Conservation (phyloP, 2,797 vertebrate species). For the Tenualosa ilisha region DNA sequence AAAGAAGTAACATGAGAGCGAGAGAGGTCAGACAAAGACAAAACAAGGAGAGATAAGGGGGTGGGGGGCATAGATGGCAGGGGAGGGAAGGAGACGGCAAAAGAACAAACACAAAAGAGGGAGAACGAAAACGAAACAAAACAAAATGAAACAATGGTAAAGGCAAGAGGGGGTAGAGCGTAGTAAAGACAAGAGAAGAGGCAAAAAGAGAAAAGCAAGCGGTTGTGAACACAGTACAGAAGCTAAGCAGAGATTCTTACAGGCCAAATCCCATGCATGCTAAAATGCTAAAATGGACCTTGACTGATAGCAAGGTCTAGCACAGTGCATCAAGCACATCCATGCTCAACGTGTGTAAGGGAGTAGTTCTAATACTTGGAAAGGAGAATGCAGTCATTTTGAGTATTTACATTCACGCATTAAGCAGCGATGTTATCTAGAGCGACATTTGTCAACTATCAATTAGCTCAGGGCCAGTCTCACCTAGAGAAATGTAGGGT, state of each 20-base stretch:
- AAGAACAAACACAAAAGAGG: neutral
- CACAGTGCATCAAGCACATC: neutral
- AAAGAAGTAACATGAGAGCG: neutral
- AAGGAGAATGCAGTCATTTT: neutral
- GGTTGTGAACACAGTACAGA: neutral
- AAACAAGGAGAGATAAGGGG: neutral
- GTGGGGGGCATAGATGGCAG: neutral
- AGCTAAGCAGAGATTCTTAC: constrained; percentile 3
- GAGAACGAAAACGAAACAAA: neutral
- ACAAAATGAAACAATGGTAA: neutral
- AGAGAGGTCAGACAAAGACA: neutral
- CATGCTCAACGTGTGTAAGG: neutral
- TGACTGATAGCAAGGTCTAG: too few relatives aligned
- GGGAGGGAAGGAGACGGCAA: neutral
- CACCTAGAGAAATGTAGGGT: too few relatives aligned
- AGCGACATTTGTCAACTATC: too few relatives aligned
- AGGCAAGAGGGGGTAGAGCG: neutral
- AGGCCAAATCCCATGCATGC: neutral
- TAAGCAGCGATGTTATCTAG: too few relatives aligned
- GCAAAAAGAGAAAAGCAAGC: constrained; percentile 35
- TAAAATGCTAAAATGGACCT: neutral
- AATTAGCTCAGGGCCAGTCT: too few relatives aligned
- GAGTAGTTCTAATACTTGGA: neutral
- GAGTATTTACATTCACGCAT: too few relatives aligned
- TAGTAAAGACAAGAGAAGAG: constrained; percentile 25